Conservation (phyloP, 1,140 invertebrate species). For the Adelges cooleyi region DNA sequence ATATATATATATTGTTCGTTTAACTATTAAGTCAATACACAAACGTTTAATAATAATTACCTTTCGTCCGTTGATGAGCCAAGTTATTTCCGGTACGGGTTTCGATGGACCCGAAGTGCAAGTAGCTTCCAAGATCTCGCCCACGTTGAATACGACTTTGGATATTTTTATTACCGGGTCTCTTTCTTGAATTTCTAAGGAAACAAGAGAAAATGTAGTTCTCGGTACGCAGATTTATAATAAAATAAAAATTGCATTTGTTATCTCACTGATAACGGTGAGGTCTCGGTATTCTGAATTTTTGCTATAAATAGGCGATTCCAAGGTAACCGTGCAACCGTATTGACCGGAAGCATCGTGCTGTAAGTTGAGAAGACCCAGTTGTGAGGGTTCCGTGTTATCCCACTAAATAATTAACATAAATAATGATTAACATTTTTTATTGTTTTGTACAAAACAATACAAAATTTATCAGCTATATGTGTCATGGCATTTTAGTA, state of each 20-base stretch:
- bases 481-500: too few relatives aligned
- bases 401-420: slow-evolving; percentile 18
- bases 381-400: background rate
- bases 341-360: slow-evolving; percentile 47
- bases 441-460: too few relatives aligned
- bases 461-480: too few relatives aligned
- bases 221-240: background rate
- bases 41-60: slow-evolving; percentile 42
- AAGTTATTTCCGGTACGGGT: slow-evolving; percentile 65
- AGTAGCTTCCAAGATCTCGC: slow-evolving; percentile 59
- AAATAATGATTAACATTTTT: too few relatives aligned
- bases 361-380: slow-evolving; percentile 5
- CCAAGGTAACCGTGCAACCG: slow-evolving; percentile 61
- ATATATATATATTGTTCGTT: too few relatives aligned
- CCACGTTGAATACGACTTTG: slow-evolving; percentile 52
- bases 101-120: slow-evolving; percentile 60
- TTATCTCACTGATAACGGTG: slow-evolving; percentile 57
- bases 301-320: slow-evolving; percentile 63
- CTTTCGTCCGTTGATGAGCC: slow-evolving; percentile 70
- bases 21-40: too few relatives aligned
- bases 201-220: slow-evolving; percentile 29
- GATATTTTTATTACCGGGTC: slow-evolving; percentile 60
- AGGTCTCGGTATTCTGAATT: slow-evolving; percentile 56
- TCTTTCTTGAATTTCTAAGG: slow-evolving; percentile 55
- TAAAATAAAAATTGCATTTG: background rate